phyloP scores from a whole-genome alignment of 2,797 vertebrate species.

The Aldrovandia affinis region DNA sequence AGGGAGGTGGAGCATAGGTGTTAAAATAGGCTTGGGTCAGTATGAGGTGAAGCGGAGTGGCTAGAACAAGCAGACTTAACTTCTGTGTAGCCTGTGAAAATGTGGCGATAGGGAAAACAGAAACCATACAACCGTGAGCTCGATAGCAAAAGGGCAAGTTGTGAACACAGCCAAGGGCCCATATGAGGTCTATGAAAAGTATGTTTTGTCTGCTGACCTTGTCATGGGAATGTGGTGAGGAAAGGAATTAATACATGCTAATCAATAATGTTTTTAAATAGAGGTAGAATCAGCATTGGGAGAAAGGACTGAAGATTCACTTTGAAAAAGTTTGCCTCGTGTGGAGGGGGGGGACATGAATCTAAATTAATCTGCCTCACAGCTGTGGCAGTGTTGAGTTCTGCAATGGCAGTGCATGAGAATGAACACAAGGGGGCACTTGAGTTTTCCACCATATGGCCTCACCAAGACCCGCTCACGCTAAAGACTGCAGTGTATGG shows the following conservation, averaged over 20 bases:
- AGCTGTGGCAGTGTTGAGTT: not conserved
- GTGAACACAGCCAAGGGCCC: not conserved
- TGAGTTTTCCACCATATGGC: not conserved
- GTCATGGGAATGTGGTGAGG: not conserved
- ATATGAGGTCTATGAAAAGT: not conserved
- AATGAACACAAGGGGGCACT: not conserved
- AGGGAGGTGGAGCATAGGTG: not conserved
- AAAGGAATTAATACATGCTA: not conserved
- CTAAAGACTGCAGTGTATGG: not conserved
- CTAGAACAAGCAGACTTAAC: not conserved
- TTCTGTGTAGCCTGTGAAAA: too few species aligned
- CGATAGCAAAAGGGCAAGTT: not conserved
- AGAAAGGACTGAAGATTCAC: not conserved
- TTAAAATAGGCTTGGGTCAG: not conserved
- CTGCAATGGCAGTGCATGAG: not conserved
- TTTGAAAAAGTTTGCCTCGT: not conserved
- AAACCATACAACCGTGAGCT: not conserved
- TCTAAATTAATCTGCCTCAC: not conserved
- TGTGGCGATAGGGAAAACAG: not conserved
- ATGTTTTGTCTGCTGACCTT: not conserved
- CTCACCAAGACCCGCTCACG: not conserved
- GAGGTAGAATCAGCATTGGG: not conserved
- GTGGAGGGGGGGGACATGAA: not conserved
- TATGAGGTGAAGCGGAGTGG: not conserved
- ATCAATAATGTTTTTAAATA: not conserved